These are phyloP conservation scores for Mesopsocus fuscifrons DNA, from an alignment of 2,888 invertebrate species.

Conservation along the genomic window DNA sequence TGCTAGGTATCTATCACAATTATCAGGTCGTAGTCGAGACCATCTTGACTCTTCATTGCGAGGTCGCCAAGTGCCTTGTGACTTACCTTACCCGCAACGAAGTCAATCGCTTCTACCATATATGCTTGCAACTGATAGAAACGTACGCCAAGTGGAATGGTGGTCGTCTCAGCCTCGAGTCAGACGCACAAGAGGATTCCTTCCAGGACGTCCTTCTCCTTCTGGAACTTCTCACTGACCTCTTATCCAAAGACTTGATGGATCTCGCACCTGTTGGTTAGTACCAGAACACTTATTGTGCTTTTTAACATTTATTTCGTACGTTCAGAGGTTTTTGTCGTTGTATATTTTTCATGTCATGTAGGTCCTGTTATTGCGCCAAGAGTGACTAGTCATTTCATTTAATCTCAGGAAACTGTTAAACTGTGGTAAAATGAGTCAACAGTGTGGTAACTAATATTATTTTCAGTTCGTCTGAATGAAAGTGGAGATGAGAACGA, in stretches of 20 bases:
- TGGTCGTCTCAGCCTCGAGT: conserved; percentile 38
- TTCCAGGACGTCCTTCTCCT: conserved; percentile 58
- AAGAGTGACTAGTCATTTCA: too few relatives aligned
- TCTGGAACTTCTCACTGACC: conserved; percentile 50
- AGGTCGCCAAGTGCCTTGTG: conserved; percentile 49
- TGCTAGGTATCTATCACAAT: conserved; percentile 56
- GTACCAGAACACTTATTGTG: conserved; percentile 1
- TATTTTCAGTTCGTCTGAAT: too few relatives aligned
- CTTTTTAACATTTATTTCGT: not conserved
- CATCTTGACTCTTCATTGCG: conserved; percentile 50
- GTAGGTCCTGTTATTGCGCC: not conserved
- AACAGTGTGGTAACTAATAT: too few relatives aligned
- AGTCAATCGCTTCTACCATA: conserved; percentile 43
- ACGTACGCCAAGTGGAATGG: conserved; percentile 46
- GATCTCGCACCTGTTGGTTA: conserved; percentile 16
- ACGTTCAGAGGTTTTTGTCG: not conserved
- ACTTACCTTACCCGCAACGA: conserved; percentile 38
- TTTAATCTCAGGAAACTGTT: too few relatives aligned
- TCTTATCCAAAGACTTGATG: conserved; percentile 30
- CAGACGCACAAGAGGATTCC: conserved; percentile 50
- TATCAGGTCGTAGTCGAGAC: conserved; percentile 61
- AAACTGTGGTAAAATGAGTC: too few relatives aligned
- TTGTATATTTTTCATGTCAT: not conserved
- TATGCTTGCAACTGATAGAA: conserved; percentile 47
- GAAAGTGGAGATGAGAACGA: conserved; percentile 18